Conservation (phyloP, 2,797 vertebrate genomes). For the Allobates femoralis region DNA sequence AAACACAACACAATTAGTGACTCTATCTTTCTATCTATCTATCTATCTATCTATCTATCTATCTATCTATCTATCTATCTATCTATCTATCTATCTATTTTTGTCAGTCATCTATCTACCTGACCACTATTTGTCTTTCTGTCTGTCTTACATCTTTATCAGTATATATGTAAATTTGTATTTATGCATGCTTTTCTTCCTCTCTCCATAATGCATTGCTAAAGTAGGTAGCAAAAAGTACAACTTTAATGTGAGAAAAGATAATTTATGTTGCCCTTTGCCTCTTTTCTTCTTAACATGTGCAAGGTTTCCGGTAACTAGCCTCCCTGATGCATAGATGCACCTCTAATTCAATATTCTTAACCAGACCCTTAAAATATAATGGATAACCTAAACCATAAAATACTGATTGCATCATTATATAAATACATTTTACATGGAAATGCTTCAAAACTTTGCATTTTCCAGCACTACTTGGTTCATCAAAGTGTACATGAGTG, state of each 20-base stretch:
- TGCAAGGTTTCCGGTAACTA: not conserved
- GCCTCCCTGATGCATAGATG: not conserved
- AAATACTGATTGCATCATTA: not conserved
- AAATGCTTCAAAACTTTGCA: not conserved
- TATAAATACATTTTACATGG: constrained; percentile 8
- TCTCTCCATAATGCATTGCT: not conserved
- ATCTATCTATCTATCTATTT: no score
- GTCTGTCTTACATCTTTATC: no score
- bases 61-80: no score
- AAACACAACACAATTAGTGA: no score
- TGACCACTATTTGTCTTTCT: no score
- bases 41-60: constrained; percentile 5
- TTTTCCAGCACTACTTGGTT: not conserved
- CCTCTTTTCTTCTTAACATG: not conserved
- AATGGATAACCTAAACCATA: not conserved
- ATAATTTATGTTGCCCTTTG: no score
- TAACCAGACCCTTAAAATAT: not conserved
- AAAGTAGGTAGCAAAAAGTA: not conserved
- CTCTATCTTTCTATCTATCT: constrained; percentile 16
- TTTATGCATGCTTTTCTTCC: no score
- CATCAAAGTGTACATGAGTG: not conserved
- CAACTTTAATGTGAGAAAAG: not conserved
- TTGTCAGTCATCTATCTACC: no score
- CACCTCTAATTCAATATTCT: not conserved
- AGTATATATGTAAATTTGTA: no score